Evolutionary conservation across 2,113 vertebrate genomes (phyloP), one percentile per base, ranked within the genome.

Genomic region (Morone saxatilis): DNA sequence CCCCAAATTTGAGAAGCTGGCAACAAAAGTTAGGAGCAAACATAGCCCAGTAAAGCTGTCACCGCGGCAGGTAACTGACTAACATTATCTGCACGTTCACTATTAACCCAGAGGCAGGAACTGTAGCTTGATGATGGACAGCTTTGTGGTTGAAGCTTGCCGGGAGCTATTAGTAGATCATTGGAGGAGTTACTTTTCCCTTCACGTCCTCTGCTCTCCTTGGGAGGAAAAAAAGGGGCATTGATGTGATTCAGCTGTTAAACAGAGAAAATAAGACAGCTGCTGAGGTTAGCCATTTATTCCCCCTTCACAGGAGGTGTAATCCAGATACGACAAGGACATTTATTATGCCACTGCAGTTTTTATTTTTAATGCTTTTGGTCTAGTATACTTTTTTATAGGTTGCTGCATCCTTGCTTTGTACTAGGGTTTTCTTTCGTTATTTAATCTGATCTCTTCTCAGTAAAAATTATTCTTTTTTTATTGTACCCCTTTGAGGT

Each of bases 111-210:
- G 45, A 83, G 93, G 86, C 22, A 81, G 85, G 38, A 89, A 68
- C 76, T 89, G 78, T 7, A 83, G 81, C 45, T 13, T 4, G 48
- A 76, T 94, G 88, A 92, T 88, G 84, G 93, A 95, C 88, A 78
- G 8, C 65, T 68, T 70, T 0, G 76, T 84, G 50, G 79, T 88
- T 88, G 82, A 87, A 88, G 65, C 84, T 75, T 79, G 86, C 92
- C 84, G 47, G 6, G 83, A 88, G 71, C 91, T 88, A 80, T 45
- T 88, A 84, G 80, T 73, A 81, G 76, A 91, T 88, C 87, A 91
- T 90, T 84, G 81, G 83, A 80, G 89, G 88, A 76, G 57, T 69
- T 43, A 60, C 78, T 71, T 83, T 72, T 82, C 70, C 86, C 80
- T 82, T 81, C 71, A 67, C 13, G 41, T 86, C 70, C 76, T 71